Base-by-base conservation (phyloP, 2,113 vertebrate species). In the Formicarius rufipectus region DNA sequence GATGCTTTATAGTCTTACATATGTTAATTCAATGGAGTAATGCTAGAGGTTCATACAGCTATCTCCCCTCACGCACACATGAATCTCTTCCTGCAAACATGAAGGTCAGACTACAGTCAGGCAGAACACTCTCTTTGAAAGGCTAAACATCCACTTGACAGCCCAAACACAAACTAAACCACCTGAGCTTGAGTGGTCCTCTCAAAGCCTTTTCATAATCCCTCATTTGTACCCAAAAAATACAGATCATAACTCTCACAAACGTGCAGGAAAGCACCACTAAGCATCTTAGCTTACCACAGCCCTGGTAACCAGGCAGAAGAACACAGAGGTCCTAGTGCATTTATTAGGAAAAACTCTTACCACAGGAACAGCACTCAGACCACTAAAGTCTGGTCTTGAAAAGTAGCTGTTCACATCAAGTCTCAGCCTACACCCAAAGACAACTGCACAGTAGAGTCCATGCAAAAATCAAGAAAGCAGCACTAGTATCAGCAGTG, bases 211-310 rank as follows among this genome's bases (percentile, higher is more conserved):
- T 59, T 71, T 78, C 64, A 44, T 53, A 76, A 63, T 50, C 39
- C 27, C 45, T 71, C 52, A 33, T 33, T 67, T 75, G 14, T 53
- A 21, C 4, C 33, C 35, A 13, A 42, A 35, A 67, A 18, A 7
- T 11, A 1, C 19, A 59, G 45, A 42, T 25, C 0, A 0, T 47
- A 17, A 37, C 68, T 74, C 52, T 64, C 3, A 1, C 40, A 52
- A 30, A 25, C 56, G 64, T 81, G 50, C 25, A 68, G 69, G 28
- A 79, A 85, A 58, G 45, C 39, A 37, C 27, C 30, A 17, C 0
- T 16, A 44, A 79, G 13, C 9, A 44, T 20, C n/a, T 58, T 31
- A 10, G 24, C 8, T 68, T 39, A n/a, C 12, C 58, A 33, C 53
- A 69, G 66, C 35, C 20, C 8, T 52, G 31, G 20, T 45, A 63